Evolutionary conservation across 2,888 invertebrate genomes (phyloP).

Genomic region (Eristalis pertinax): DNA sequence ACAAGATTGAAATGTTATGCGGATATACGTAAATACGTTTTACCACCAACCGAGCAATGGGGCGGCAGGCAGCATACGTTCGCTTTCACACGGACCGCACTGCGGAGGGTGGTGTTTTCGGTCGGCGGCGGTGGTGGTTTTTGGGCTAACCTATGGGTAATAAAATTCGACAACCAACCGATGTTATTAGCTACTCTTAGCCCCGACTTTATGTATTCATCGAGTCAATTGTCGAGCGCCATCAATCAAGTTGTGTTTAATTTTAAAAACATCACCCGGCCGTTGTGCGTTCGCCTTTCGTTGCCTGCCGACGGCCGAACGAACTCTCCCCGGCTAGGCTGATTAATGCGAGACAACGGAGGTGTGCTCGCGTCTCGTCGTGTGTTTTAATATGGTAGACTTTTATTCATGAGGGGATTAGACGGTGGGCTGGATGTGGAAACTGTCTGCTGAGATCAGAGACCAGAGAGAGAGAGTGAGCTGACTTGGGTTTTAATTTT

Average conservation of each 20-base stretch:
- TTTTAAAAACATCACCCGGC: constrained; percentile 57
- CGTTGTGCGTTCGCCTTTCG: not conserved
- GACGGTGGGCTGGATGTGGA: constrained; percentile 15
- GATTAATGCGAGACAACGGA: constrained; percentile 39
- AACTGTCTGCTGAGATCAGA: not conserved
- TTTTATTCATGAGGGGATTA: constrained; percentile 72
- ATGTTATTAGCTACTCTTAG: constrained; percentile 65
- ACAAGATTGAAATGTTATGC: constrained; percentile 68
- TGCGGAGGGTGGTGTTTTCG: not conserved
- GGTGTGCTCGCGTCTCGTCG: not conserved
- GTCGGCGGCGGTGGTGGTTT: constrained; percentile 12
- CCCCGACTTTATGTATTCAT: constrained; percentile 61
- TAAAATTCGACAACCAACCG: constrained; percentile 71
- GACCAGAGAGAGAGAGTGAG: not conserved
- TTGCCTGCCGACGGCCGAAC: not conserved
- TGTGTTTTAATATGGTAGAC: constrained; percentile 46
- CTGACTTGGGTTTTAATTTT: constrained; percentile 60
- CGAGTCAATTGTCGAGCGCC: constrained; percentile 66
- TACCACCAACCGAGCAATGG: constrained; percentile 61
- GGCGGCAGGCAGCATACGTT: constrained; percentile 63
- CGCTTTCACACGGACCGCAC: constrained; percentile 65
- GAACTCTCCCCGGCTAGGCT: not conserved
- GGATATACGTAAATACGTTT: constrained; percentile 66
- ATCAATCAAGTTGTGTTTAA: constrained; percentile 71
- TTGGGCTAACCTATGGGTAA: constrained; percentile 30